phyloP scores from a whole-genome alignment of 2,113 vertebrate genomes.

The Lepus europaeus region DNA sequence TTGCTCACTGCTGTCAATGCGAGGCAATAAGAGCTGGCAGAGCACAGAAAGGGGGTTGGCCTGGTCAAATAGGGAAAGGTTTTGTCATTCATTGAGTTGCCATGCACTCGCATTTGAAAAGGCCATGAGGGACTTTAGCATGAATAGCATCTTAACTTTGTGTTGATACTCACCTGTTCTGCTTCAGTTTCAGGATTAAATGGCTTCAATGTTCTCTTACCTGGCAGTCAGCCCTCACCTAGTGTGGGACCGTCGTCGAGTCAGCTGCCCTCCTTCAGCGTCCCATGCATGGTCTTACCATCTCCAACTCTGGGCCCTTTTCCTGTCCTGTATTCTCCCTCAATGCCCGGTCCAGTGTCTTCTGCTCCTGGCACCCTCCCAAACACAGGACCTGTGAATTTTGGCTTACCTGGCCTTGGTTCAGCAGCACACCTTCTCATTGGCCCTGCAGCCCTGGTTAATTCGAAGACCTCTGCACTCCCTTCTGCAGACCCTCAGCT shows the following conservation, averaged over 20 bases:
- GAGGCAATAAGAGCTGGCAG: background rate
- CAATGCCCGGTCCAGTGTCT: slow-evolving; percentile 72
- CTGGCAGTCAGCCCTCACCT: slow-evolving; percentile 87
- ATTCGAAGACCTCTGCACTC: slow-evolving; percentile 73
- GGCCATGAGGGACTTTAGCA: fast-evolving
- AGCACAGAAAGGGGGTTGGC: background rate
- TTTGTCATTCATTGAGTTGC: background rate
- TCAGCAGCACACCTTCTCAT: slow-evolving; percentile 88
- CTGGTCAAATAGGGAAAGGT: too few species aligned
- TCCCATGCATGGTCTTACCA: slow-evolving; percentile 93
- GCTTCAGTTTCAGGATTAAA: slow-evolving; percentile 86
- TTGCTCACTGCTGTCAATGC: fast-evolving
- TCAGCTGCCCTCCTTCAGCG: slow-evolving; percentile 87
- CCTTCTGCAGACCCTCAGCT: slow-evolving; percentile 76
- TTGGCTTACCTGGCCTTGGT: slow-evolving; percentile 87
- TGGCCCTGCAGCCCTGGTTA: slow-evolving; percentile 81
- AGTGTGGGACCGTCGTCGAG: slow-evolving; percentile 82
- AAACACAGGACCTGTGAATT: slow-evolving; percentile 83
- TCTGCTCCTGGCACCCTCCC: slow-evolving; percentile 78
- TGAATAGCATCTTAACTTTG: background rate
- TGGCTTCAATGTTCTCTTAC: slow-evolving; percentile 91
- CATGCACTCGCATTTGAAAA: background rate
- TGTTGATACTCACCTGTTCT: slow-evolving; percentile 46
- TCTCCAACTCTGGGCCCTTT: slow-evolving; percentile 90
- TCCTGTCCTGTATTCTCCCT: slow-evolving; percentile 89